A percentile compares a stretch with the other conserved stretches of the same genome.
phyloP scores from a whole-genome alignment of 2,113 vertebrate genomes.

The Catharus bicknelli region DNA sequence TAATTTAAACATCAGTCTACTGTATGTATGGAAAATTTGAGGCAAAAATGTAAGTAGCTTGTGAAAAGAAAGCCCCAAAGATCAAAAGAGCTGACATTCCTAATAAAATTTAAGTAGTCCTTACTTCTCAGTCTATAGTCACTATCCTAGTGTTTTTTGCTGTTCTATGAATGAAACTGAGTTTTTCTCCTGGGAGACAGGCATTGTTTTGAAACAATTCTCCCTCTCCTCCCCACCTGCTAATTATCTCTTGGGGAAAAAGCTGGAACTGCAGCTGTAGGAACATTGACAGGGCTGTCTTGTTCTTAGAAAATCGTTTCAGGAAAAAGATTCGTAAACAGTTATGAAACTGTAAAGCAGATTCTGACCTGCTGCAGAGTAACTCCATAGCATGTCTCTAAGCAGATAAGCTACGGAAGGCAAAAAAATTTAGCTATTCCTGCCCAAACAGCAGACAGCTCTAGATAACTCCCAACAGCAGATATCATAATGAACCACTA shows the following conservation, averaged over 20 bases:
- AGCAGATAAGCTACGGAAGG: conserved; percentile 5
- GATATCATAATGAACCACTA: not conserved
- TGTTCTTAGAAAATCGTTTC: not conserved
- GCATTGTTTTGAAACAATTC: not conserved
- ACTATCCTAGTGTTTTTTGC: not conserved
- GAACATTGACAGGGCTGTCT: not conserved
- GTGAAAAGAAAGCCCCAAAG: not conserved
- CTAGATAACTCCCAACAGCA: not conserved
- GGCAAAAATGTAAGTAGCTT: not conserved
- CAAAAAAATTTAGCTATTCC: not conserved
- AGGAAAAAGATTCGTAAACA: not conserved
- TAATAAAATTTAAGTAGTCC: not conserved
- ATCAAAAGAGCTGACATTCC: not conserved
- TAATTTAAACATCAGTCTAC: not conserved
- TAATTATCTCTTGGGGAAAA: not conserved
- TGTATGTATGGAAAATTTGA: not conserved
- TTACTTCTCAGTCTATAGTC: not conserved
- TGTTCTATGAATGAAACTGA: not conserved
- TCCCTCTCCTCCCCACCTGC: not conserved
- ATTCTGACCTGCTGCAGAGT: not conserved
- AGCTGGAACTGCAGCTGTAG: not conserved
- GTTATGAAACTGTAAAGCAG: not conserved
- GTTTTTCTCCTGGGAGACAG: not conserved
- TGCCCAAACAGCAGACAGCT: not conserved
- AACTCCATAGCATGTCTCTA: not conserved